Evolutionary conservation across 2,113 vertebrate genomes (phyloP).

Genomic region (Irena cyanogastra): DNA sequence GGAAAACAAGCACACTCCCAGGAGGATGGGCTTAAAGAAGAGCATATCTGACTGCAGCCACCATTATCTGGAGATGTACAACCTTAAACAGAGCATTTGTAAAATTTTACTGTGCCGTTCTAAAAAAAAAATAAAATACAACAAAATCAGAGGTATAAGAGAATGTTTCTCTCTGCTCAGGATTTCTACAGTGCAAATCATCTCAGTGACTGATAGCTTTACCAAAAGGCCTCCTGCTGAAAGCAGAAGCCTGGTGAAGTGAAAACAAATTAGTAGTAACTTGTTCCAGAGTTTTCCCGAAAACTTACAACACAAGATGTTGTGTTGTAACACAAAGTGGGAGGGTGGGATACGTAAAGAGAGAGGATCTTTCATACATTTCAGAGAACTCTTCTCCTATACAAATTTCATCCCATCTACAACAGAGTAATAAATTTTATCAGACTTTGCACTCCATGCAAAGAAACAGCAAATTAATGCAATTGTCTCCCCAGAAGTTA

Average conservation of each 20-base stretch:
- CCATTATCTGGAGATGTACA: slow-evolving; percentile 87
- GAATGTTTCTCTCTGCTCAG: not conserved
- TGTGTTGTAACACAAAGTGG: not conserved
- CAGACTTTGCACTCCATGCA: not conserved
- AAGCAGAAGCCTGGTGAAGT: not conserved
- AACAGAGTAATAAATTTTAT: not conserved
- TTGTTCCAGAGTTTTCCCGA: not conserved
- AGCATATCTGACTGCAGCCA: slow-evolving; percentile 88
- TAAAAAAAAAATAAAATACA: not conserved
- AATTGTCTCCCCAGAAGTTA: not conserved
- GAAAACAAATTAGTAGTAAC: not conserved
- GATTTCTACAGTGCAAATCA: not conserved
- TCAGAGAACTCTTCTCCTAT: not conserved
- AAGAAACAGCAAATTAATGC: not conserved
- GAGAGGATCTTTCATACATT: not conserved
- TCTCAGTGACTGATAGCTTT: not conserved
- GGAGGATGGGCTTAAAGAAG: slow-evolving; percentile 63
- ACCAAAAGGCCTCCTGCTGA: not conserved
- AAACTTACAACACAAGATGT: not conserved
- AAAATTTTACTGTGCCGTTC: not conserved
- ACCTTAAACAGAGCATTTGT: slow-evolving; percentile 71
- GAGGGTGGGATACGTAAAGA: not conserved
- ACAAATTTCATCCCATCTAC: not conserved
- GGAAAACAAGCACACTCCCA: slow-evolving; percentile 87
- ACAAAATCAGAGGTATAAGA: not conserved